Evolutionary conservation across 1,140 invertebrate species (phyloP), one percentile per base, ranked within the genome.

Genomic region (Agrypnia vestita): DNA sequence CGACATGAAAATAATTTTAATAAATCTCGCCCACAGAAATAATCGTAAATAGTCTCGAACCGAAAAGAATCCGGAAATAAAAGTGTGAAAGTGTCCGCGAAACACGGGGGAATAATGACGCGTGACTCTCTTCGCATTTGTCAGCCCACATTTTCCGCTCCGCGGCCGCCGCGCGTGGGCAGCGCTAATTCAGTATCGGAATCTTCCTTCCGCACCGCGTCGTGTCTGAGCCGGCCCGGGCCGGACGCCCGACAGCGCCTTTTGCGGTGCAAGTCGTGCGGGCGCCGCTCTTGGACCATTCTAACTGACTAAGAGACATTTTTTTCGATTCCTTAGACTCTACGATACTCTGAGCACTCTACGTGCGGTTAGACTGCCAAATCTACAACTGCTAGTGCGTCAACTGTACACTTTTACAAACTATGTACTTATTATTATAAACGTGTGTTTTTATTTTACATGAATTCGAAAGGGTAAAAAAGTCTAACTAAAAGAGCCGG

Each of bases 151-250:
- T 17, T 21, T 71, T 67, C 46, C 25, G 67, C 46, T 71, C 46
- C 12, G 10, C 46, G 47, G 4, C 35, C 4, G 25, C 10, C 46
- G 67, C 67, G 67, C 67, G 67, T 71, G 67, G 67, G 67, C 10
- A 71, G 67, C 49, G 67, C 67, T 71, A 71, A 71, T 71, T 71
- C 67, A 21, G 67, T 71, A 49, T 49, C 61, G 21, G 61, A 9
- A 8, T 64, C 67, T 71, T 71, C 67, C 67, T 71, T 71, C 67
- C 67, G 67, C 35, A 71, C 47, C 12, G 46, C 19, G 15, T 11
- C 21, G 21, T 17, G 19, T 62, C 17, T 51, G 59, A 35, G 0
- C 17, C 17, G 35, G 13, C 47, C 19, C 46, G 51, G 10, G 47
- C 4, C 49, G 35, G 35, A 44, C 3, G 47, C 21, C 49, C 46